Percentiles rank a stretch among this genome's conserved stretches.
Evolutionary conservation across 2,113 vertebrate species (phyloP).

Genomic region (Saguinus midas): DNA sequence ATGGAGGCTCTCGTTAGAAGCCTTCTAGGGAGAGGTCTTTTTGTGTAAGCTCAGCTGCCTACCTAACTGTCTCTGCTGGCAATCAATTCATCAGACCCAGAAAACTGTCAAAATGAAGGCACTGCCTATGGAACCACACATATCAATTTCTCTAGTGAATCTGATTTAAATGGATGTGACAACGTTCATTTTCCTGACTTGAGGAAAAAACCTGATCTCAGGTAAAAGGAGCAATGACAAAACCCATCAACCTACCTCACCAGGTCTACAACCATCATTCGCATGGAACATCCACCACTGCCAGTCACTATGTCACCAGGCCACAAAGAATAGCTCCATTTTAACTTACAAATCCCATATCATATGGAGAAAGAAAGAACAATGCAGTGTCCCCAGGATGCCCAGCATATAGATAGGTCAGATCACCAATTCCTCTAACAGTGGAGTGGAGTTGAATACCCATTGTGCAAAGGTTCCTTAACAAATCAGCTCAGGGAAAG

Average conservation of each 20-base stretch:
- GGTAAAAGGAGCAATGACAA: background rate
- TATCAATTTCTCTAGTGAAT: background rate
- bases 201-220: background rate
- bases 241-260: background rate
- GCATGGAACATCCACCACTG: background rate
- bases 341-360: conserved; percentile 64
- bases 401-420: background rate
- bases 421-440: background rate
- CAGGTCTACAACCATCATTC: background rate
- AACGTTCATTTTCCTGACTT: conserved; percentile 20
- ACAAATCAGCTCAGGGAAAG: background rate
- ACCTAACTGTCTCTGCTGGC: background rate
- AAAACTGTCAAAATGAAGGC: conserved; percentile 26
- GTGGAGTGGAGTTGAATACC: background rate
- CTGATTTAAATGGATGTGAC: conserved; percentile 25
- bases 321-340: conserved; percentile 61
- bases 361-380: background rate
- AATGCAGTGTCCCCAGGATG: background rate
- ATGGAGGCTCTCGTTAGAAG: background rate
- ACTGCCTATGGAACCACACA: background rate
- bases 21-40: background rate
- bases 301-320: conserved; percentile 55
- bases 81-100: conserved; percentile 28
- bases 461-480: background rate
- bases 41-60: background rate